A percentile compares a stretch with the other conserved stretches of the same genome.
Conservation (phyloP, 2,113 vertebrate species). For the Pithys albifrons region DNA sequence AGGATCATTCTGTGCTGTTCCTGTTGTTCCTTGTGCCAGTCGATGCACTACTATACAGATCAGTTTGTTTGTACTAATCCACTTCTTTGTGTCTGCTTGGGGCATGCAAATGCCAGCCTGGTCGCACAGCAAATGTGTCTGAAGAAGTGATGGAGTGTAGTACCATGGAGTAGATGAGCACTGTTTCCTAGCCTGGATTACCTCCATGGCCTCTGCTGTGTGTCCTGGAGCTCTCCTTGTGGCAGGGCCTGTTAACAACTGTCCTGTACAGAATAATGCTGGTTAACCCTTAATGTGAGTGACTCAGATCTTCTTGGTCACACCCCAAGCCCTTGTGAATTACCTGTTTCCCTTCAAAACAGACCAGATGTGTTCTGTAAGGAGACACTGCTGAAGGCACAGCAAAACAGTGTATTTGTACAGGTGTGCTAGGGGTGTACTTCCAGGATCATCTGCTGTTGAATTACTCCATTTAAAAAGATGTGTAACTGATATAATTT, state of each 20-base stretch:
- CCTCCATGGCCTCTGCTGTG: fast-evolving
- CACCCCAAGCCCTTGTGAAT: not conserved
- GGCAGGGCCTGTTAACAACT: not conserved
- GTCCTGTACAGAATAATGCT: not conserved
- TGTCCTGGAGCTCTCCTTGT: not conserved
- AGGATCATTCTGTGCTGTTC: not conserved
- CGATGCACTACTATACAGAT: not conserved
- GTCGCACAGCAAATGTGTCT: not conserved
- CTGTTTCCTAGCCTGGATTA: not conserved
- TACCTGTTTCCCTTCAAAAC: not conserved
- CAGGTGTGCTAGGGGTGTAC: not conserved
- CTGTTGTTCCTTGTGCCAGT: not conserved
- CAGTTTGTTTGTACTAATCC: not conserved
- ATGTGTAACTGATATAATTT: not conserved
- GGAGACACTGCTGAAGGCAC: not conserved
- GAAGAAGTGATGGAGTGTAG: not conserved
- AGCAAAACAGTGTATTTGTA: not conserved
- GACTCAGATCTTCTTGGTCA: not conserved
- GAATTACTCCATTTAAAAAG: not conserved
- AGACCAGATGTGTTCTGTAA: not conserved
- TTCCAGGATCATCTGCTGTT: not conserved
- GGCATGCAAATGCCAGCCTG: not conserved
- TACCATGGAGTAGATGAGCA: not conserved
- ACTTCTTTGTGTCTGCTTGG: not conserved
- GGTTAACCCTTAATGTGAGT: not conserved